Percentiles rank a stretch among this genome's conserved stretches.
Conservation (phyloP, 2,113 vertebrate genomes). For the Eptesicus fuscus region DNA sequence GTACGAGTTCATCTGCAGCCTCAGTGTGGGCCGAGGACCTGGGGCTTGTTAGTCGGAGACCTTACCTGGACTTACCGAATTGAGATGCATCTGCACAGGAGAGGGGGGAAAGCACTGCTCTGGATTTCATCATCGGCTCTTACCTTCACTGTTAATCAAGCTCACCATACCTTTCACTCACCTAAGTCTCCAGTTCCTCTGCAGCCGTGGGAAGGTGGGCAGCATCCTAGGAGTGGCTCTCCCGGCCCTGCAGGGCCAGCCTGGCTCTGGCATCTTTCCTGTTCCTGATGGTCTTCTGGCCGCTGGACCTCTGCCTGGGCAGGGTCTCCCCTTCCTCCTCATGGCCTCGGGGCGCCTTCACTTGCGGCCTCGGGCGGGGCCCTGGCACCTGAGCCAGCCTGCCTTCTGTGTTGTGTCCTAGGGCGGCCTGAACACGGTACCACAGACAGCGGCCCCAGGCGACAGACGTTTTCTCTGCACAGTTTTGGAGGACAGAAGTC, state of each 20-base stretch:
- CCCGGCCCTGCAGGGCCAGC: not conserved
- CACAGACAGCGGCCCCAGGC: not conserved
- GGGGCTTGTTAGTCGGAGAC: not conserved
- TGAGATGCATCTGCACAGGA: not conserved
- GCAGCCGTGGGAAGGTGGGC: not conserved
- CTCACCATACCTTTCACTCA: not conserved
- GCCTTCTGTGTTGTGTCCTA: not conserved
- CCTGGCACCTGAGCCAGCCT: not conserved
- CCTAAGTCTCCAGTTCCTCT: not conserved
- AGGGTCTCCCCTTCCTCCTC: not conserved
- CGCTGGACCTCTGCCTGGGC: not conserved
- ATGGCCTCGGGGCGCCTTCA: no score
- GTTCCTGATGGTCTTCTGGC: not conserved
- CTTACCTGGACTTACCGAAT: not conserved
- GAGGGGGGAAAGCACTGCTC: not conserved
- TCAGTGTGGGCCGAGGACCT: not conserved
- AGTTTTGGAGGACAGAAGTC: not conserved
- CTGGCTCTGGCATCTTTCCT: not conserved
- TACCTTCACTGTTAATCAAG: not conserved
- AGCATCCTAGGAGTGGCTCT: not conserved
- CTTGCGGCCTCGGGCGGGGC: not conserved
- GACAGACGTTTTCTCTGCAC: not conserved
- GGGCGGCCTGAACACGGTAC: not conserved
- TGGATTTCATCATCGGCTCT: not conserved
- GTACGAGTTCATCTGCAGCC: not conserved